A percentile compares a stretch with the other conserved stretches of the same genome.
Conservation (phyloP, 2,888 invertebrate species). For the Actias luna region DNA sequence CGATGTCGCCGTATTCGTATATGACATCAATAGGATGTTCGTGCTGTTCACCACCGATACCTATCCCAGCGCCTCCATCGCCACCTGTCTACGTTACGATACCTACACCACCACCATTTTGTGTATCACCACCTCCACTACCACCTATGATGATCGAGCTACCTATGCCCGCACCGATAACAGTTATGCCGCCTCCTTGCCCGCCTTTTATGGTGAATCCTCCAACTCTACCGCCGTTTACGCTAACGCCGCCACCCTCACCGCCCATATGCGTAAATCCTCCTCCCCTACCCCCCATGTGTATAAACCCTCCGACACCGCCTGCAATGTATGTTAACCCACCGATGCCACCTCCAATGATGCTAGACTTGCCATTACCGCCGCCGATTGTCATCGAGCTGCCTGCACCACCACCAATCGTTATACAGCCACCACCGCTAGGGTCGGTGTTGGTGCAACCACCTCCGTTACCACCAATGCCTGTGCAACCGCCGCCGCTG, state of each 20-base stretch:
- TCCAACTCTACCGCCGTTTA: conserved; percentile 54
- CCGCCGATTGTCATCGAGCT: conserved; percentile 63
- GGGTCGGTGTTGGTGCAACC: conserved; percentile 65
- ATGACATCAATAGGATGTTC: conserved; percentile 26
- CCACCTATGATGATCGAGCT: conserved; percentile 55
- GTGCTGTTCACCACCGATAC: conserved; percentile 38
- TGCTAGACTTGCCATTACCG: conserved; percentile 52
- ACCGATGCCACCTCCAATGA: conserved; percentile 51
- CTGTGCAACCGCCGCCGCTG: conserved; percentile 62
- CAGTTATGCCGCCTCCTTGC: conserved; percentile 47
- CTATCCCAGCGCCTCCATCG: conserved; percentile 42
- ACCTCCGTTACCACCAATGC: conserved; percentile 63
- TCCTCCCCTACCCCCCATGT: conserved; percentile 59
- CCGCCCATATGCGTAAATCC: conserved; percentile 61
- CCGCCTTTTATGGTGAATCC: conserved; percentile 52
- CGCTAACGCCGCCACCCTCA: conserved; percentile 49
- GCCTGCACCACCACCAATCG: conserved; percentile 62
- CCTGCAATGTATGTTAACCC: conserved; percentile 60
- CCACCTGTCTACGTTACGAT: conserved; percentile 59
- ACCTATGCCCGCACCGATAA: conserved; percentile 57
- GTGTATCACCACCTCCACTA: conserved; percentile 48
- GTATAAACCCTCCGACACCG: conserved; percentile 53
- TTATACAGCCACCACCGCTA: conserved; percentile 65
- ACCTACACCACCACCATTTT: conserved; percentile 56
- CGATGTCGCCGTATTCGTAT: conserved; percentile 31